Base-by-base conservation (phyloP, 1,140 invertebrate species). In the Sesamia nonagrioides region DNA sequence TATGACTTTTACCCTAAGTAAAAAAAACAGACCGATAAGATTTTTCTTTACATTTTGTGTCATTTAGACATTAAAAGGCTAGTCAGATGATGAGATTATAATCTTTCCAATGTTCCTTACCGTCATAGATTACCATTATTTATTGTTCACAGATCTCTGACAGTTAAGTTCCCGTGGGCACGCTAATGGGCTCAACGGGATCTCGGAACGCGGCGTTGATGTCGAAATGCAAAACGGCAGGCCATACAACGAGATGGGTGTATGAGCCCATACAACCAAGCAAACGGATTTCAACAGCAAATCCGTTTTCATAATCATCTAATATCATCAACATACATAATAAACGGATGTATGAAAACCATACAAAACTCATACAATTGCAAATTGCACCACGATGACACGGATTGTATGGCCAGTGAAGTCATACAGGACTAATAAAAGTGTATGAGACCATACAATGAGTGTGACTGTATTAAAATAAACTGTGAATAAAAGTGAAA, bases 91-190 rank as follows among this genome's bases (percentile, higher is more conserved):
- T n/a, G n/a, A n/a, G n/a, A n/a, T n/a, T n/a, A n/a, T n/a, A n/a
- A n/a, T n/a, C n/a, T 27, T 27, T 27, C 27, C 27, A 27, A 27
- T 27, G 3, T 27, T 27, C 27, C 27, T 27, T 27, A 9, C 4
- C 50, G 18, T 54, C 1, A 45, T 45, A 13, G 9, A 2, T 54
- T 56, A 56, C 4, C 15, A 21, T 50, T n/a, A 50, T 50, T 15
- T 50, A 4, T 75, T 71, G 81, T 83, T 48, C 79, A 82, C 81
- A 94, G 93, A 94, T 86, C 93, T 94, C 86, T 94, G 93, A 94
- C 93, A 94, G 79, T 93, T 93, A 92, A 93, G 85, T 74, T 93
- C 93, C 93, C 93, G 93, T 92, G 91, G 88, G 84, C 93, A 88
- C 85, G 77, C 61, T 4, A 94, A 93, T 75, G 92, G 91, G 78